Percentiles rank a stretch among this genome's conserved stretches.
Evolutionary conservation across 2,888 invertebrate species (phyloP).

Genomic region (Lampropteryx suffumata): DNA sequence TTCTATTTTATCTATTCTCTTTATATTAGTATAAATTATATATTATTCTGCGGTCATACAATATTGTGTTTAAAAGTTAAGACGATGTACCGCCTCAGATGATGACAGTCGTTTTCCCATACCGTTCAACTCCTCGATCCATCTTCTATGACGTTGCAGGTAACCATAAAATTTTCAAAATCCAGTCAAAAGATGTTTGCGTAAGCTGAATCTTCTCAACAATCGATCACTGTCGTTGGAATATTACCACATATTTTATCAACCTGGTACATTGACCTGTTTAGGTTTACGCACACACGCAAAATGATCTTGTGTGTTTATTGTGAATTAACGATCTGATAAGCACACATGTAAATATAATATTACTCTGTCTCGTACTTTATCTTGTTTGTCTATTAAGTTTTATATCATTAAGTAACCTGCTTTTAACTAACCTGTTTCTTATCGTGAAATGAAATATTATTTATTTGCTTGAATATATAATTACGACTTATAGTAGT

Average conservation of each 20-base stretch:
- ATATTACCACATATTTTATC: constrained; percentile 60
- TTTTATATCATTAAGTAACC: constrained; percentile 37
- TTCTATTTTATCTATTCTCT: no score
- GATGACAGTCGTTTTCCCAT: no score
- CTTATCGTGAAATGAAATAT: no score
- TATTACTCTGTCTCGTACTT: constrained; percentile 45
- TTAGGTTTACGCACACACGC: constrained; percentile 60
- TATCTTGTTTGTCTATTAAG: constrained; percentile 69
- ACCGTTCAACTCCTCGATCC: constrained; percentile 37
- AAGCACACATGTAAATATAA: constrained; percentile 44
- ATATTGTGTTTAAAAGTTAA: no score
- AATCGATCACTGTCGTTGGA: constrained; percentile 77
- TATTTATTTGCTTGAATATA: no score
- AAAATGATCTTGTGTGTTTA: constrained; percentile 36
- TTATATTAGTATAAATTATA: no score
- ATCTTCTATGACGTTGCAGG: constrained; percentile 60
- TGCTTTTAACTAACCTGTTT: not conserved
- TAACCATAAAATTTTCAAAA: constrained; percentile 44
- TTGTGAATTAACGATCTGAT: constrained; percentile 57
- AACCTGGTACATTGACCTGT: constrained; percentile 71
- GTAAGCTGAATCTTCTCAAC: constrained; percentile 67
- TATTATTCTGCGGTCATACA: no score
- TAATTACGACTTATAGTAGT: no score
- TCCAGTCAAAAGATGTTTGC: constrained; percentile 67
- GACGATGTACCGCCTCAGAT: no score